phyloP scores from a whole-genome alignment of 2,888 invertebrate species.

The Helicoverpa assulta region DNA sequence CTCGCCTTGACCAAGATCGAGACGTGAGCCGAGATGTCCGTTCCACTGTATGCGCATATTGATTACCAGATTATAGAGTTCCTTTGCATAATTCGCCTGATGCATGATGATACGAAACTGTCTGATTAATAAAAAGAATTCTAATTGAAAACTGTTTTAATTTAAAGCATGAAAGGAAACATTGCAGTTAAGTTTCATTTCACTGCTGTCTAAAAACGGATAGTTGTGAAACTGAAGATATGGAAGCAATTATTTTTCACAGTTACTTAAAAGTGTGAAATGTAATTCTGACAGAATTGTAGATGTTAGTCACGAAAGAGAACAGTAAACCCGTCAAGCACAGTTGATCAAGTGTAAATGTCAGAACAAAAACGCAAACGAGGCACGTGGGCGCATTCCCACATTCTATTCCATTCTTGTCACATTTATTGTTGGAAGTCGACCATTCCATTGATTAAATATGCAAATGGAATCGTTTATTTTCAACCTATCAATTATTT shows the following conservation, averaged over 20 bases:
- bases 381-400: slow-evolving; percentile 69
- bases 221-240: slow-evolving; percentile 10
- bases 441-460: slow-evolving; percentile 58
- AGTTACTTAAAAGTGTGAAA: slow-evolving; percentile 17
- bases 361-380: slow-evolving; percentile 30
- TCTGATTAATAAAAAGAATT: slow-evolving; percentile 22
- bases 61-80: slow-evolving; percentile 74
- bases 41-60: slow-evolving; percentile 74
- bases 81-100: slow-evolving; percentile 68
- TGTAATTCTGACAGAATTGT: slow-evolving; percentile 16
- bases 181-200: background rate
- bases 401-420: slow-evolving; percentile 64
- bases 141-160: slow-evolving; percentile 6
- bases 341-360: slow-evolving; percentile 37
- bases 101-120: slow-evolving; percentile 43
- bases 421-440: slow-evolving; percentile 55
- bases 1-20: slow-evolving; percentile 88
- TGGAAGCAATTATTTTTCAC: slow-evolving; percentile 3
- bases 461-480: slow-evolving; percentile 56
- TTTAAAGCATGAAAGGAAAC: background rate
- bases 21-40: slow-evolving; percentile 77
- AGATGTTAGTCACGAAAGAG: slow-evolving; percentile 31
- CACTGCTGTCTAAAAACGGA: slow-evolving; percentile 6
- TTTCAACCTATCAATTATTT: slow-evolving; percentile 45
- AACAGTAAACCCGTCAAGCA: slow-evolving; percentile 30